These are phyloP conservation scores for Nephotettix cincticeps DNA, from an alignment of 1,140 invertebrate genomes.

Conservation along the genomic window DNA sequence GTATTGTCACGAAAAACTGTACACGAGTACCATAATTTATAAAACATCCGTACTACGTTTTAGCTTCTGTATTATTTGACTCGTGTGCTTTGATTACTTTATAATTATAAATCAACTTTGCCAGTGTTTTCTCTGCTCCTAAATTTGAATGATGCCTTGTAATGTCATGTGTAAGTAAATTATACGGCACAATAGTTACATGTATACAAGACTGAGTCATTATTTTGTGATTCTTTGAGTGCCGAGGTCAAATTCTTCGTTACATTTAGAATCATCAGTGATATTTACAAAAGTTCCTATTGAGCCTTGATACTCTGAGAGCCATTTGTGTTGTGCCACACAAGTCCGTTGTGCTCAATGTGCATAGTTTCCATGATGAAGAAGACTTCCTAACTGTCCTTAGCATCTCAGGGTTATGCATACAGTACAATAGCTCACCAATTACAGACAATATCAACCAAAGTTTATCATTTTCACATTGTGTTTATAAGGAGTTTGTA, in stretches of 20 bases:
- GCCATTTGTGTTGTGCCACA: slow-evolving; percentile 34
- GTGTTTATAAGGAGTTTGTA: background rate
- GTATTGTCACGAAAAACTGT: no score
- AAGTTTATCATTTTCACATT: background rate
- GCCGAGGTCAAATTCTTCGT: slow-evolving; percentile 30
- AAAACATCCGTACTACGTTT: no score
- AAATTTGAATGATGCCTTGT: slow-evolving; percentile 30
- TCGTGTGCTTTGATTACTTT: background rate
- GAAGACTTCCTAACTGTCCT: slow-evolving; percentile 34
- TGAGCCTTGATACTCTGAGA: slow-evolving; percentile 41
- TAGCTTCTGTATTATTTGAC: no score
- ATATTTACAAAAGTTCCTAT: slow-evolving; percentile 42
- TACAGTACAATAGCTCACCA: slow-evolving; percentile 37
- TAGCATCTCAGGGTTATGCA: slow-evolving; percentile 36
- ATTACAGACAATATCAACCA: background rate
- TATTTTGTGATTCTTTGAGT: slow-evolving; percentile 31
- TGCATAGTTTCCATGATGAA: slow-evolving; percentile 25
- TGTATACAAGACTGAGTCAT: slow-evolving; percentile 31
- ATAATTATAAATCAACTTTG: background rate
- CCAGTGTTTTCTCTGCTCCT: background rate
- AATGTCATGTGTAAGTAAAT: slow-evolving; percentile 21
- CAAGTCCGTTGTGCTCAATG: slow-evolving; percentile 26
- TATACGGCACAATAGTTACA: slow-evolving; percentile 24
- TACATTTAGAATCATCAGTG: slow-evolving; percentile 37
- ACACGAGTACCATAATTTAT: no score